Conservation (phyloP, 2,888 invertebrate species). For the Cryptosula pallasiana region DNA sequence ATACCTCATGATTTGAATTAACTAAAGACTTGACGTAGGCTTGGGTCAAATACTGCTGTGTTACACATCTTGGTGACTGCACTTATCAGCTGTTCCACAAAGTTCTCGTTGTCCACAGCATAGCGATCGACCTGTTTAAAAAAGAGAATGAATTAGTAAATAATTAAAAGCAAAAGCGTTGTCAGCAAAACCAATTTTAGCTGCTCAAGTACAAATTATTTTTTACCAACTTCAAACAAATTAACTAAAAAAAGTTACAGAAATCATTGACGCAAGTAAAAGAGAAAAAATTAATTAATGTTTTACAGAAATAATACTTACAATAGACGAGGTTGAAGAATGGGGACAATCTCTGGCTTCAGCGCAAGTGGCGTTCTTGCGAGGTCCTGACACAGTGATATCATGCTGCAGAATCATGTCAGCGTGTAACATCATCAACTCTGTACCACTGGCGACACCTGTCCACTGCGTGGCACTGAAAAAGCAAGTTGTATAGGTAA, state of each 20-base stretch:
- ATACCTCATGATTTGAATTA: too few relatives aligned
- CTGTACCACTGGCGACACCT: background rate
- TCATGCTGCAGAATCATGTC: slow-evolving; percentile 8
- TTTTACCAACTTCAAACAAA: too few relatives aligned
- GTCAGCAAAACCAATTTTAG: too few relatives aligned
- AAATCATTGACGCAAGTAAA: too few relatives aligned
- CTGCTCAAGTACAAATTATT: too few relatives aligned
- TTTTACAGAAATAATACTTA: background rate
- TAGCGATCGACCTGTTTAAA: background rate
- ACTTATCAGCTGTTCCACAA: background rate
- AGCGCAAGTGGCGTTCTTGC: background rate
- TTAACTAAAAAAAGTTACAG: too few relatives aligned
- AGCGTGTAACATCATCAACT: slow-evolving; percentile 5
- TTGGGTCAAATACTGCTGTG: background rate
- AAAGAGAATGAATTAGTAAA: too few relatives aligned
- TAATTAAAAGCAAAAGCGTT: too few relatives aligned
- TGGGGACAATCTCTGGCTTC: background rate
- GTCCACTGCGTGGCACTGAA: slow-evolving; percentile 12
- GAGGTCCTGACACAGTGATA: background rate
- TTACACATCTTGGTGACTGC: slow-evolving; percentile 3
- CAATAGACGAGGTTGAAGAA: background rate
- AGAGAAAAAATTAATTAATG: too few relatives aligned
- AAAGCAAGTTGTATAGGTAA: too few relatives aligned
- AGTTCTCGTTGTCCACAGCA: background rate
- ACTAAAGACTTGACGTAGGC: background rate